Percentiles rank a stretch among this genome's conserved stretches.
phyloP scores from a whole-genome alignment of 2,888 invertebrate species.

The Dendrolimus houi region DNA sequence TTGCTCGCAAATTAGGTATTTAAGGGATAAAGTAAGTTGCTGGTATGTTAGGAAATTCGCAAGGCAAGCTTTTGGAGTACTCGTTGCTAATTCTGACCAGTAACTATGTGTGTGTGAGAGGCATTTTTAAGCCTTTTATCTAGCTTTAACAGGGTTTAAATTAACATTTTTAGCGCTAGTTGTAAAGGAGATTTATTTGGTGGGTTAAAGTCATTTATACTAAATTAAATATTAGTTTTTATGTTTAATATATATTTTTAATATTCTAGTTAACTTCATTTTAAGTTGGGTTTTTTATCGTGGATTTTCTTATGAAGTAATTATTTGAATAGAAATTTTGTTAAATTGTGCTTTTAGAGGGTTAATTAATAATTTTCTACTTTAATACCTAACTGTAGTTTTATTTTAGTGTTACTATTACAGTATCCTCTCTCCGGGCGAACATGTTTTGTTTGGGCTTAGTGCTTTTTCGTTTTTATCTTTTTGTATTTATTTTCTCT shows the following conservation, averaged over 20 bases:
- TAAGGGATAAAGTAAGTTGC: background rate
- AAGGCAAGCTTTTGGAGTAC: conserved; percentile 61
- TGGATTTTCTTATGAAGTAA: no score
- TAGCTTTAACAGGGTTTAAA: conserved; percentile 15
- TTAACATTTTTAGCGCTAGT: background rate
- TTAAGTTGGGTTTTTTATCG: no score
- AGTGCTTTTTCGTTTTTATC: no score
- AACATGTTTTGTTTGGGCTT: no score
- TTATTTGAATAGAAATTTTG: no score
- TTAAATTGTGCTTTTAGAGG: no score
- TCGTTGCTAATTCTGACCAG: conserved; percentile 66
- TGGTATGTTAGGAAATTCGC: conserved; percentile 54
- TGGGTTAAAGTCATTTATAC: conserved; percentile 5
- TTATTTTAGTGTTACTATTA: no score
- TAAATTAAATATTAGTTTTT: background rate
- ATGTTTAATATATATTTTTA: background rate
- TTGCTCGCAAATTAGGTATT: conserved; percentile 11
- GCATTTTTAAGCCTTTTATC: conserved; percentile 49
- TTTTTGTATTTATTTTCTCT: no score
- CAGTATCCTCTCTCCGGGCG: no score
- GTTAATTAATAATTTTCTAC: no score
- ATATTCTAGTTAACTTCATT: no score
- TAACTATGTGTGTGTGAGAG: conserved; percentile 39
- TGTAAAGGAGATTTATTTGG: conserved; percentile 22
- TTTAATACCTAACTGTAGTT: no score